Evolutionary conservation across 2,888 invertebrate species (phyloP).

Genomic region (Alcis repandata): DNA sequence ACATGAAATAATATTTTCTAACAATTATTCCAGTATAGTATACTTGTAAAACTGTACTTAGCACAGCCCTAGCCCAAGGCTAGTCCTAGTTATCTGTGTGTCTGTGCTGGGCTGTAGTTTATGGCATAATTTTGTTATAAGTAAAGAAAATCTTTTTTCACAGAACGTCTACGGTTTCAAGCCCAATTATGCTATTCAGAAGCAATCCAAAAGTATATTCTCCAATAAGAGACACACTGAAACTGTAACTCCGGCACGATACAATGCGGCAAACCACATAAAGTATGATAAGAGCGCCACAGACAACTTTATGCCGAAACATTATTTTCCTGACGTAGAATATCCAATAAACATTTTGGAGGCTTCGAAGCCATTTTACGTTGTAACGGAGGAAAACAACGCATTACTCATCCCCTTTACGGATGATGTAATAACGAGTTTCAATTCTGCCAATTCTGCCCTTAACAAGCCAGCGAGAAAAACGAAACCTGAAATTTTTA

Average conservation of each 20-base stretch:
- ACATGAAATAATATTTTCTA: too few species aligned
- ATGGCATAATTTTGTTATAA: background rate
- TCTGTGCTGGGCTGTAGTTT: too few species aligned
- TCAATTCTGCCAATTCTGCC: slow-evolving; percentile 50
- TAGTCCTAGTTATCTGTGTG: too few species aligned
- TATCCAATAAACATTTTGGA: slow-evolving; percentile 63
- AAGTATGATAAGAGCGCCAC: slow-evolving; percentile 39
- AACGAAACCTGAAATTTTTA: slow-evolving; percentile 33
- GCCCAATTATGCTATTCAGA: slow-evolving; percentile 39
- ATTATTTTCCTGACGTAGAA: slow-evolving; percentile 61
- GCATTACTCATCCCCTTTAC: slow-evolving; percentile 60
- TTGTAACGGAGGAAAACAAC: slow-evolving; percentile 50
- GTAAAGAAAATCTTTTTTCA: slow-evolving; percentile 27
- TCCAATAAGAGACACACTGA: slow-evolving; percentile 44
- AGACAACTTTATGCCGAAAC: slow-evolving; percentile 38
- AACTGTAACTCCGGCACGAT: slow-evolving; percentile 52
- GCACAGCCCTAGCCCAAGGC: too few species aligned
- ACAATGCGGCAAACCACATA: slow-evolving; percentile 38
- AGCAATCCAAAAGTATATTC: slow-evolving; percentile 41
- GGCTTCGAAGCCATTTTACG: slow-evolving; percentile 65
- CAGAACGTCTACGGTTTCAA: slow-evolving; percentile 49
- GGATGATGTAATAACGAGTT: slow-evolving; percentile 61
- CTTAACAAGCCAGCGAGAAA: slow-evolving; percentile 32
- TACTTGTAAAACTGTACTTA: too few species aligned
- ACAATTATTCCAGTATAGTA: too few species aligned